Evolutionary conservation across 2,113 vertebrate species (phyloP), one percentile per base, ranked within the genome.

Genomic region (Lutjanus erythropterus): DNA sequence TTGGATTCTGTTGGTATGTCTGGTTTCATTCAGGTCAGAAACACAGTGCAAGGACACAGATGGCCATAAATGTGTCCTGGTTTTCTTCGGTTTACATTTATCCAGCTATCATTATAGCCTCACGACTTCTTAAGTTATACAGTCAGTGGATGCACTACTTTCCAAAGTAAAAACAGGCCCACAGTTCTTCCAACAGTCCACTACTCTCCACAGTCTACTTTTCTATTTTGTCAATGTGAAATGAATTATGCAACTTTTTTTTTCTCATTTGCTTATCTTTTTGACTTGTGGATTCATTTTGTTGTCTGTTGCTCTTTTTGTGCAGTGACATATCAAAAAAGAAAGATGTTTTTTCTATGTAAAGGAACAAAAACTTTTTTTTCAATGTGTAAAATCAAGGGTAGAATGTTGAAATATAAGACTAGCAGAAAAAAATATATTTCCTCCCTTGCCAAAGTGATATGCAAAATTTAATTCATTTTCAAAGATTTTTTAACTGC

Each of bases 361-460:
- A 88, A 91, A 85, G 75, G 87, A 93, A 91, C 87, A 90, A 89
- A 84, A 77, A 3, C 71, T 78, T 65, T 86, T 85, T 84, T 86
- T 88, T 68, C 47, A 76, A 76, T 83, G 81, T 92, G 62, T 84
- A 87, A 91, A 91, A 89, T 53, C 79, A 93, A 91, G 81, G 85
- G 78, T 86, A 88, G 82, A 80, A 83, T 82, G 61, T 71, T 83
- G 52, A 90, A 89, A 61, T 88, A 80, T 84, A 78, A 89, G 66
- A 86, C 35, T 80, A 89, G 71, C 73, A 74, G 80, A 89, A 92
- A 83, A 80, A 88, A 84, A 86, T 35, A 69, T 87, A 88, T 85
- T 81, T 89, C 87, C 84, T 93, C 93, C 90, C 87, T 93, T 91
- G 93, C 93, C 92, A 94, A 94, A 93, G 91, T 93, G 83, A 93